phyloP scores from a whole-genome alignment of 2,797 vertebrate species.

The Odontamblyopus rebecca region DNA sequence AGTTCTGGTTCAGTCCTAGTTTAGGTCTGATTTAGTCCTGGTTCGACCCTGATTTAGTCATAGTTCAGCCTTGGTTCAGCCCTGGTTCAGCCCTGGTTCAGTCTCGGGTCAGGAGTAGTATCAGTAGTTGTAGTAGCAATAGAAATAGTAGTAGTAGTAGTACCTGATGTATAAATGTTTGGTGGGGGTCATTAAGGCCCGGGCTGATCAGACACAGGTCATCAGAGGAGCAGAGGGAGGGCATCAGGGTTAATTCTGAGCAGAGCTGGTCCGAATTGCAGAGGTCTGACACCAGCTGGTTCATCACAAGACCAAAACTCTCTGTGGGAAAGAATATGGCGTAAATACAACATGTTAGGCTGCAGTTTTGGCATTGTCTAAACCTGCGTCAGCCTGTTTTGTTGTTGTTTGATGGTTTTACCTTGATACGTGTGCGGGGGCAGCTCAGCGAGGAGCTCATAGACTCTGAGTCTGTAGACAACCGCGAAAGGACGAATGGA shows the following conservation, averaged over 20 bases:
- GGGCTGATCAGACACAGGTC: constrained; percentile 84
- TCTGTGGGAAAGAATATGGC: constrained; percentile 58
- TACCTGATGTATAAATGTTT: constrained; percentile 84
- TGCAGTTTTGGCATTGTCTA: too few relatives aligned
- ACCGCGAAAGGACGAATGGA: constrained; percentile 77
- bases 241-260: constrained; percentile 82
- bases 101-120: too few relatives aligned
- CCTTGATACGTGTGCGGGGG: constrained; percentile 88
- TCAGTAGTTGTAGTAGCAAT: background rate
- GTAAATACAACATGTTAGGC: too few relatives aligned
- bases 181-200: constrained; percentile 78
- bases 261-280: constrained; percentile 77
- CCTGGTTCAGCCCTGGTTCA: too few relatives aligned
- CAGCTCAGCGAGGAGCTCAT: constrained; percentile 86
- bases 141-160: constrained; percentile 73
- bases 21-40: too few relatives aligned
- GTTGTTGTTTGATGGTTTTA: constrained; percentile 41
- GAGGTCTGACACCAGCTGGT: constrained; percentile 86
- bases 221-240: constrained; percentile 81
- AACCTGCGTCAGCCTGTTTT: too few relatives aligned
- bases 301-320: constrained; percentile 82
- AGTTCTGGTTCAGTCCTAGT: too few relatives aligned
- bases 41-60: too few relatives aligned
- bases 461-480: constrained; percentile 86
- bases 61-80: too few relatives aligned